Evolutionary conservation across 2,797 vertebrate species (phyloP).

Genomic region (Rhinatrema bivittatum): DNA sequence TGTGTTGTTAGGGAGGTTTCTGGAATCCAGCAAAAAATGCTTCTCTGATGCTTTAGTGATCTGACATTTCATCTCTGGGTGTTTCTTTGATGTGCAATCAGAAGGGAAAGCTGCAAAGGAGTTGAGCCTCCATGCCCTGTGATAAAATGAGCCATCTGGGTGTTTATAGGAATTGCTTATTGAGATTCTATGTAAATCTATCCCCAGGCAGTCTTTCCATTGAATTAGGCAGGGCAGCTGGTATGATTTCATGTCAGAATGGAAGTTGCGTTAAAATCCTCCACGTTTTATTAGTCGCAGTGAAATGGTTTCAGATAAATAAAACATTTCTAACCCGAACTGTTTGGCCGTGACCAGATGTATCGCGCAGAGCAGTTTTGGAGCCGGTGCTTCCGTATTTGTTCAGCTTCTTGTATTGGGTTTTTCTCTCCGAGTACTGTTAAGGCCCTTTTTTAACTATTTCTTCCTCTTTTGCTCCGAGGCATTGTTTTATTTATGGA

Average conservation of each 20-base stretch:
- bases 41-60: neutral
- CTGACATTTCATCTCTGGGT: slow-evolving; percentile 7
- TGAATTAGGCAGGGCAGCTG: slow-evolving; percentile 45
- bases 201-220: slow-evolving; percentile 44
- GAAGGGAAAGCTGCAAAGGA: slow-evolving; percentile 1
- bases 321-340: slow-evolving; percentile 43
- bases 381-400: slow-evolving; percentile 18
- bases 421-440: neutral
- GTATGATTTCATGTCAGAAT: slow-evolving; percentile 34
- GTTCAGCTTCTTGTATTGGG: slow-evolving; percentile 22
- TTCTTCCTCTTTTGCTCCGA: too few relatives aligned
- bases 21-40: neutral
- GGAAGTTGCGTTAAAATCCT: slow-evolving; percentile 35
- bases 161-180: slow-evolving; percentile 30
- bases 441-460: too few relatives aligned
- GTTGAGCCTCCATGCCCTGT: slow-evolving; percentile 35
- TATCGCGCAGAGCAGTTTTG: slow-evolving; percentile 31
- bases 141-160: slow-evolving; percentile 48
- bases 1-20: too few relatives aligned
- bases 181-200: slow-evolving; percentile 33
- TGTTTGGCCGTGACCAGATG: slow-evolving; percentile 44
- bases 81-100: slow-evolving; percentile 11
- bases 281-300: slow-evolving; percentile 33
- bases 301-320: slow-evolving; percentile 37
- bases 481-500: too few relatives aligned